A percentile compares a stretch with the other conserved stretches of the same genome.
Conservation (phyloP, 1,140 invertebrate genomes). For the Melipona quadrifasciata region DNA sequence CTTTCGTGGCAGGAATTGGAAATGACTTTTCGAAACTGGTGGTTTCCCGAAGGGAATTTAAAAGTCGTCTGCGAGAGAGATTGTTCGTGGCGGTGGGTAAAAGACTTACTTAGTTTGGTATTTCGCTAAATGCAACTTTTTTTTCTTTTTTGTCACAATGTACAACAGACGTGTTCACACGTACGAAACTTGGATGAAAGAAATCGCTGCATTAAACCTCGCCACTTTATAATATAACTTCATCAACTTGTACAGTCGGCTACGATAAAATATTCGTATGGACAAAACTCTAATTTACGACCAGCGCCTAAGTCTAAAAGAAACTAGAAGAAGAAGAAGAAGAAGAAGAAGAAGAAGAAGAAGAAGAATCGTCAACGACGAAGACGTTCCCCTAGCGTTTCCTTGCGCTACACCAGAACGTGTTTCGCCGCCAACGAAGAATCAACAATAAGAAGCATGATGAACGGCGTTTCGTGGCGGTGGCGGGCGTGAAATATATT, state of each 20-base stretch:
- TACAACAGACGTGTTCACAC: no score
- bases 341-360: not conserved
- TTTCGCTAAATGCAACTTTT: no score
- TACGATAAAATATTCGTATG: not conserved
- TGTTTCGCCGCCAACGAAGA: slow-evolving; percentile 10
- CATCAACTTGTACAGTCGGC: no score
- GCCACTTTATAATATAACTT: not conserved
- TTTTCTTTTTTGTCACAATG: no score
- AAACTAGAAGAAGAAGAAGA: not conserved
- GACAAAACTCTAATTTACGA: not conserved
- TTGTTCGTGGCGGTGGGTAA: not conserved
- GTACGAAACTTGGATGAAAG: no score
- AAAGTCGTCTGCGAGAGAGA: not conserved
- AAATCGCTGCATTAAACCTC: no score
- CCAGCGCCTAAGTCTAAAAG: not conserved
- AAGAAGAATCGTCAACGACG: not conserved
- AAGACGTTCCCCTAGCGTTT: not conserved
- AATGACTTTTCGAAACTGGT: not conserved
- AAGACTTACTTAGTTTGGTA: no score
- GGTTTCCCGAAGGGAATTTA: not conserved
- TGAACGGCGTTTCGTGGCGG: slow-evolving; percentile 12
- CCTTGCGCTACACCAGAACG: slow-evolving; percentile 2
- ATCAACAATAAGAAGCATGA: slow-evolving; percentile 24
- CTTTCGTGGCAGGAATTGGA: not conserved
- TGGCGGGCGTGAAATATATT: slow-evolving; percentile 20